Base-by-base conservation (phyloP, 2,113 vertebrate species). In the Hemiprocne comata region DNA sequence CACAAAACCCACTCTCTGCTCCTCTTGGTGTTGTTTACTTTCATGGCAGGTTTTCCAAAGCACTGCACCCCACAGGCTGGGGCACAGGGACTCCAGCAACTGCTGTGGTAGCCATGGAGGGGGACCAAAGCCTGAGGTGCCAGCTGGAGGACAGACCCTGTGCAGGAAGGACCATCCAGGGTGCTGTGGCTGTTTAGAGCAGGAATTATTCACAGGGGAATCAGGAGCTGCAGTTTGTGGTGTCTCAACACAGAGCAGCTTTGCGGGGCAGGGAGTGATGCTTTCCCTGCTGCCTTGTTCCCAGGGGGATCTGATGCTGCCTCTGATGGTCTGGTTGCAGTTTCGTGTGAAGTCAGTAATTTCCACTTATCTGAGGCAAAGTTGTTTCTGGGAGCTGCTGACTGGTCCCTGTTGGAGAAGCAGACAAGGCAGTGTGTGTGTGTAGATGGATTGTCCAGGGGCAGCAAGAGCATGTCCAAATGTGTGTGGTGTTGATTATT, bases 351-450 rank as follows among this genome's bases (percentile, higher is more conserved):
- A 70, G 44, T 11, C 29, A 11, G 46, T 13, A 6, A 31, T 60
- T 60, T 36, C 65, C 24, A 10, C 4, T 8, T 28, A 8, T 3
- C 51, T 26, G n/a, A 14, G 40, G 40, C 12, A 46, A 23, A 28
- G n/a, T 7, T 33, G 46, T 54, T 50, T 13, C 34, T 78, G 79
- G 66, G n/a, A 66, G 60, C 53, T 60, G 14, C 26, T 53, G 15
- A 9, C 11, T 11, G 29, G 20, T 40, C 46, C 7, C 0, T 11
- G 7, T 16, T 10, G 26, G 65, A 33, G 65, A 55, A 17, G 16
- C 0, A 0, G 31, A 31, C 42, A 42, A n/a, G 54, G 67, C 0
- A 1, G 24, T 20, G 40, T 20, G 14, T 16, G 40, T 11, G 57
- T 17, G 38, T 21, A 6, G 34, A 25, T 14, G 20, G 65, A 18